These are phyloP conservation scores for Oreotrochilus melanogaster DNA, from an alignment of 2,113 vertebrate species.

Conservation along the genomic window DNA sequence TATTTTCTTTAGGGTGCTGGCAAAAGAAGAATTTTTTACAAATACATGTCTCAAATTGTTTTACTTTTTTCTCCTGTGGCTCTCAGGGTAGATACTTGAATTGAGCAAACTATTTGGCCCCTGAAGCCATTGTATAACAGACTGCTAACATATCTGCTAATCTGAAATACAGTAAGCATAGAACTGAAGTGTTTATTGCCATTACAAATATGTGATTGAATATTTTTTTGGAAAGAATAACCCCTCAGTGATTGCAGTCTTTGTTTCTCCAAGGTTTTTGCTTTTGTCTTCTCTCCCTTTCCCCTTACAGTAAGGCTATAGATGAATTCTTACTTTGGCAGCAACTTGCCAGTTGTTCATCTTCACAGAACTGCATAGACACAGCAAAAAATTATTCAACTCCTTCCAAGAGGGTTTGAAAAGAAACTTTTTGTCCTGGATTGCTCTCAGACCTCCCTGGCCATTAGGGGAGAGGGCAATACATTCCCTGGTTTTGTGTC, in stretches of 20 bases:
- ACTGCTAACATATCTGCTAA: constrained; percentile 50
- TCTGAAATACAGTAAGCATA: constrained; percentile 49
- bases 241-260: not conserved
- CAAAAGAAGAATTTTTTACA: constrained; percentile 38
- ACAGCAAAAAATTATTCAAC: not conserved
- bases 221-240: not conserved
- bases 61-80: not conserved
- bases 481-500: not conserved
- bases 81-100: not conserved
- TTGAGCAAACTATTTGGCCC: constrained; percentile 5
- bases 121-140: constrained; percentile 16
- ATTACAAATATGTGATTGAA: constrained; percentile 7
- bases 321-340: not conserved
- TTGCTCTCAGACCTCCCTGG: not conserved
- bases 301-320: not conserved
- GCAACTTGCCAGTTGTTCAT: not conserved
- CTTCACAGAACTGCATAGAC: not conserved
- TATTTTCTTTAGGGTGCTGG: constrained; percentile 46
- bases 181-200: constrained; percentile 33
- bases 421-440: not conserved
- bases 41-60: constrained; percentile 31
- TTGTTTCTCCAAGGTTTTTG: constrained; percentile 13
- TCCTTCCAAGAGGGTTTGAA: not conserved
- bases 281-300: not conserved
- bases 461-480: not conserved